Conservation (phyloP, 2,797 vertebrate genomes). For the Lagocephalus sceleratus region DNA sequence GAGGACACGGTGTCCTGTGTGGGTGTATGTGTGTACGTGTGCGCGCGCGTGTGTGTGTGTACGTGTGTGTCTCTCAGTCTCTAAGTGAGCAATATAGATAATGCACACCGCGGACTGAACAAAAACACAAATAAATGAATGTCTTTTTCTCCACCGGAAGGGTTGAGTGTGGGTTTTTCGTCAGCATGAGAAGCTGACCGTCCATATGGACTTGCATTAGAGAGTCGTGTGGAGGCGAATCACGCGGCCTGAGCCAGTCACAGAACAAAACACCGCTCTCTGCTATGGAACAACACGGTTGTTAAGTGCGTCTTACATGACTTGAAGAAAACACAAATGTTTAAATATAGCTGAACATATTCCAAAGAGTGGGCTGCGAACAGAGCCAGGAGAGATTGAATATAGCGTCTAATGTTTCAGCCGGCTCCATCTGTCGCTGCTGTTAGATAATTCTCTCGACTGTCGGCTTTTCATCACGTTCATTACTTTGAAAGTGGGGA, state of each 20-base stretch:
- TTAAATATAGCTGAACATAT: conserved; percentile 20
- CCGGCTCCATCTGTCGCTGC: conserved; percentile 50
- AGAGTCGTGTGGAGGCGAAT: conserved; percentile 19
- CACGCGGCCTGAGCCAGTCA: conserved; percentile 23
- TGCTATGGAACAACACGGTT: conserved; percentile 1
- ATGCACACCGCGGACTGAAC: neutral
- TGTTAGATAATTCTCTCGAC: conserved; percentile 3
- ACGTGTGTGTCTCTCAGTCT: neutral
- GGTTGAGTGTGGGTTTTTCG: conserved; percentile 22
- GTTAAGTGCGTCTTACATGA: conserved; percentile 5
- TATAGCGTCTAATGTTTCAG: conserved; percentile 35
- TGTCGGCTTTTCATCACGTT: too few relatives aligned
- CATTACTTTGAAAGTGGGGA: neutral
- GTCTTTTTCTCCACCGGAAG: neutral
- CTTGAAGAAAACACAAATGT: neutral
- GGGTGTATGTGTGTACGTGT: conserved; percentile 13
- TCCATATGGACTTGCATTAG: conserved; percentile 10
- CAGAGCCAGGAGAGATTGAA: conserved; percentile 17
- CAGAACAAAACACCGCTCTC: conserved; percentile 10
- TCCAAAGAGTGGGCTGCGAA: conserved; percentile 14
- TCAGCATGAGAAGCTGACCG: conserved; percentile 11
- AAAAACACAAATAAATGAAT: neutral
- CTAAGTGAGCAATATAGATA: neutral
- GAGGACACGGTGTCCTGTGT: conserved; percentile 54
- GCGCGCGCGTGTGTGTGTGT: neutral